These are phyloP conservation scores for Arctia plantaginis DNA, from an alignment of 2,888 invertebrate genomes.

Conservation along the genomic window DNA sequence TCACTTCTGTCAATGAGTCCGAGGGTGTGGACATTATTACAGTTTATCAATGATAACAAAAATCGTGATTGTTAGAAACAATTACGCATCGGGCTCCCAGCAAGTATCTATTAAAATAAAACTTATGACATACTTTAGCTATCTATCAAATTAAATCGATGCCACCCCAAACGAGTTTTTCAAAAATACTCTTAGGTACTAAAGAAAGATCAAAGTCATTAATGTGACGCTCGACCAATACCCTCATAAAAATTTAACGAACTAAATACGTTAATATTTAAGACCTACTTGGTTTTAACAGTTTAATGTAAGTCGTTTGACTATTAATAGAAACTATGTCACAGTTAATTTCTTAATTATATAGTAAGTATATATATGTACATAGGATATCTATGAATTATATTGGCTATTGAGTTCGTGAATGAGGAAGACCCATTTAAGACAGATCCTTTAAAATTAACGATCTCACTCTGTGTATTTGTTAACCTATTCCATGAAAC, in stretches of 20 bases:
- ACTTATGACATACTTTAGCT: background rate
- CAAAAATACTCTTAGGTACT: background rate
- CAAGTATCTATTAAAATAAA: background rate
- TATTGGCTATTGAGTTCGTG: background rate
- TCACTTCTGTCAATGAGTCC: background rate
- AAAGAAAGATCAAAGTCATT: background rate
- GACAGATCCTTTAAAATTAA: background rate
- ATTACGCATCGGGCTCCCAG: background rate
- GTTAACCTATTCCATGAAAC: background rate
- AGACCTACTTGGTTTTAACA: slow-evolving; percentile 24
- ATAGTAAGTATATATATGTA: no score
- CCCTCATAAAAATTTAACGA: slow-evolving; percentile 24
- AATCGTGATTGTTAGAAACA: background rate
- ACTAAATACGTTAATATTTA: slow-evolving; percentile 37
- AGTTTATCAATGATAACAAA: background rate
- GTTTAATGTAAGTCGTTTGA: background rate
- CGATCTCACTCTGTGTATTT: background rate
- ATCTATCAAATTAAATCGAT: background rate
- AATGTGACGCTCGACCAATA: background rate
- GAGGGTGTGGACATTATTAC: background rate
- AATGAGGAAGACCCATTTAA: background rate
- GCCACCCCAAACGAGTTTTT: background rate
- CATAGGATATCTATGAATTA: no score
- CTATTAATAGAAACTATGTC: slow-evolving; percentile 12
- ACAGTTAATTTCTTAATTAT: slow-evolving; percentile 1